Evolutionary conservation across 2,797 vertebrate genomes (phyloP).

Genomic region (Atherinosoma microstoma): DNA sequence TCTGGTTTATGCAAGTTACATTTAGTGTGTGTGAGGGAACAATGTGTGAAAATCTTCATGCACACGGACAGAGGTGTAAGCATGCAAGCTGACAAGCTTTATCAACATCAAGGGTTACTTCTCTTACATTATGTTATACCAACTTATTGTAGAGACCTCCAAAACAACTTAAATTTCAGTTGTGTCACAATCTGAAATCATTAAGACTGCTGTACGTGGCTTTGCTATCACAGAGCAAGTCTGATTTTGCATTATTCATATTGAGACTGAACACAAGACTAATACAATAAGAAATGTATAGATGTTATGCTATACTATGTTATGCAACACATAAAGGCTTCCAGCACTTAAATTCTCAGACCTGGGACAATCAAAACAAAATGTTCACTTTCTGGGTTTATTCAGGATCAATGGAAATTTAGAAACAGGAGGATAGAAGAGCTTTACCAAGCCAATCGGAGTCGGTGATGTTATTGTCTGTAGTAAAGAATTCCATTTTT

Average conservation of each 20-base stretch:
- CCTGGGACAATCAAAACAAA: too few relatives aligned
- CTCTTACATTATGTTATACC: too few relatives aligned
- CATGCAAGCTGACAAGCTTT: not conserved
- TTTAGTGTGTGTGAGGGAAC: not conserved
- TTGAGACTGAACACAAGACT: too few relatives aligned
- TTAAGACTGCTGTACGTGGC: not conserved
- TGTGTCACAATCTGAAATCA: not conserved
- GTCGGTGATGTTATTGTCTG: not conserved
- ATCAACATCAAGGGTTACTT: not conserved
- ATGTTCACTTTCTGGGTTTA: too few relatives aligned
- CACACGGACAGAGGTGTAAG: not conserved
- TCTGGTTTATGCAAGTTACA: not conserved
- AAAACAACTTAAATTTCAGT: too few relatives aligned
- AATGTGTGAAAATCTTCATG: not conserved
- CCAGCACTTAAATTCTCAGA: too few relatives aligned
- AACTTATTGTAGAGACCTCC: too few relatives aligned
- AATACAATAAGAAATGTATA: too few relatives aligned
- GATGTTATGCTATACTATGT: too few relatives aligned
- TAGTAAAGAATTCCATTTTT: not conserved
- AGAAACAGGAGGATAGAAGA: not conserved
- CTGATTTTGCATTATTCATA: not conserved
- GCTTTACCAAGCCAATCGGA: not conserved
- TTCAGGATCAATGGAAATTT: too few relatives aligned
- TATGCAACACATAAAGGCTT: too few relatives aligned
- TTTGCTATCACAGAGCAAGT: not conserved